phyloP scores from a whole-genome alignment of 2,113 vertebrate genomes.

The Sebastes fasciatus region DNA sequence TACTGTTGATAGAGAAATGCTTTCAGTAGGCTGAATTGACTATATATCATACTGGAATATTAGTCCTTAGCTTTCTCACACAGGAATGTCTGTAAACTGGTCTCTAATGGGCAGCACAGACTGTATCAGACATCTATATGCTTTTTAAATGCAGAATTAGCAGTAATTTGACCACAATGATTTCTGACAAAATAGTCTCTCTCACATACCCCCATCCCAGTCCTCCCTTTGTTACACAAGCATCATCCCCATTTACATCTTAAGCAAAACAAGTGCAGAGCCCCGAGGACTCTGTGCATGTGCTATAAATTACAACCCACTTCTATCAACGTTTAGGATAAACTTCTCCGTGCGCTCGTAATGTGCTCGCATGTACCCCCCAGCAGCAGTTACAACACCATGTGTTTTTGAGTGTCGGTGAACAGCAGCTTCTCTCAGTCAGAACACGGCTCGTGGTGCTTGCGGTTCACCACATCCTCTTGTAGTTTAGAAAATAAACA shows the following conservation, averaged over 20 bases:
- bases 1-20: neutral
- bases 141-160: neutral
- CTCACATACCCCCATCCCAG: neutral
- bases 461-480: constrained; percentile 81
- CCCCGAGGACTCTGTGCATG: constrained; percentile 11
- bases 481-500: constrained; percentile 84
- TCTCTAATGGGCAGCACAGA: neutral
- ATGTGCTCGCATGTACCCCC: constrained; percentile 12
- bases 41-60: neutral
- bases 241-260: constrained; percentile 5
- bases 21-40: neutral
- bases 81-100: neutral
- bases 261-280: constrained; percentile 31
- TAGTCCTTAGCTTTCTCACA: neutral
- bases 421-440: constrained; percentile 61
- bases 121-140: neutral
- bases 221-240: neutral
- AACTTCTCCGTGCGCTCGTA: constrained; percentile 3
- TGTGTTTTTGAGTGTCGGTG: constrained; percentile 53
- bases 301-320: constrained; percentile 46
- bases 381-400: constrained; percentile 42
- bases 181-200: neutral
- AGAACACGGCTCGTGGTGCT: constrained; percentile 51
- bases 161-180: neutral
- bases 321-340: constrained; percentile 28